These are phyloP conservation scores for Drosophila saltans DNA, from an alignment of 1,140 invertebrate genomes.

Conservation along the genomic window DNA sequence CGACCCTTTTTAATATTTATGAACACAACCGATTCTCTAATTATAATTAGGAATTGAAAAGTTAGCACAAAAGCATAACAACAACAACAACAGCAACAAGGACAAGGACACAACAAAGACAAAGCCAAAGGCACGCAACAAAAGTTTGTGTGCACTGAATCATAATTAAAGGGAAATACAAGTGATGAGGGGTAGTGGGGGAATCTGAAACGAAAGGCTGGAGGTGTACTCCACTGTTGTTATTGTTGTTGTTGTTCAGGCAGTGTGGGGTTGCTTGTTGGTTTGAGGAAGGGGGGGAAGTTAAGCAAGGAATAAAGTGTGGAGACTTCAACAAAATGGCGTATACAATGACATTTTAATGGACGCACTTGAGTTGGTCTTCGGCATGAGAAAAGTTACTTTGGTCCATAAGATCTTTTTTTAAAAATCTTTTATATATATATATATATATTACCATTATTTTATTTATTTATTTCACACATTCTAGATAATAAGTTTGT, in stretches of 20 bases:
- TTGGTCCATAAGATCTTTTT: slow-evolving; percentile 2
- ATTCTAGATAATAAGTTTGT: neutral
- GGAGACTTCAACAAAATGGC: slow-evolving; percentile 61
- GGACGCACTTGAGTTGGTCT: slow-evolving; percentile 57
- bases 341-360: slow-evolving; percentile 65
- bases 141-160: slow-evolving; percentile 81
- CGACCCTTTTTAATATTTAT: slow-evolving; percentile 82
- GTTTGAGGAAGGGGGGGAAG: neutral
- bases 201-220: neutral
- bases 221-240: neutral
- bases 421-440: neutral
- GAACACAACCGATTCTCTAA: slow-evolving; percentile 82
- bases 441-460: neutral
- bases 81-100: slow-evolving; percentile 39
- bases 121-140: slow-evolving; percentile 69
- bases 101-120: slow-evolving; percentile 42
- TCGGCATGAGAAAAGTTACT: neutral
- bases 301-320: slow-evolving; percentile 24
- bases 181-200: neutral
- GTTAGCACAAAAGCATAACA: slow-evolving; percentile 71
- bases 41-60: slow-evolving; percentile 82
- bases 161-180: slow-evolving; percentile 67
- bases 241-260: neutral
- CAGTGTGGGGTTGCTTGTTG: neutral
- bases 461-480: neutral